Conservation (phyloP, 2,888 invertebrate species). For the Siphlonurus alternatus region DNA sequence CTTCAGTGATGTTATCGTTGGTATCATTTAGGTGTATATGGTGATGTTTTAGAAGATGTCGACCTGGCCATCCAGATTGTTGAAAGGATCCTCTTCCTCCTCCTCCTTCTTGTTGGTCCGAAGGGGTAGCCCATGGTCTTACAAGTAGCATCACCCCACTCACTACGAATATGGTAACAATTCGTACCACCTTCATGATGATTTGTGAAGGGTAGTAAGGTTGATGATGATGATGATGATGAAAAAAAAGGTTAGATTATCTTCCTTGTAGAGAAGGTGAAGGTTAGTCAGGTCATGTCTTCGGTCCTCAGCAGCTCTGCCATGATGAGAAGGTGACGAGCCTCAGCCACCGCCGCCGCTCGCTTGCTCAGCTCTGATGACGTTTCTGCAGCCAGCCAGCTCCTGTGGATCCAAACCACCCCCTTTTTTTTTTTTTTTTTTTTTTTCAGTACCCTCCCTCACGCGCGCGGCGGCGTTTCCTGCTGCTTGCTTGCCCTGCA, state of each 20-base stretch:
- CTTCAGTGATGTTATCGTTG: conserved; percentile 17
- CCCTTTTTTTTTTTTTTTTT: too few relatives aligned
- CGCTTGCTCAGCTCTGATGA: too few relatives aligned
- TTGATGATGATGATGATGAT: not conserved
- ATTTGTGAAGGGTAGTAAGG: not conserved
- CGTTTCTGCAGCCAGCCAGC: too few relatives aligned
- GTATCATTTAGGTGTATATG: not conserved
- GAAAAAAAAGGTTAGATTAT: not conserved
- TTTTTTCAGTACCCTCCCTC: too few relatives aligned
- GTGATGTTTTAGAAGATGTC: not conserved
- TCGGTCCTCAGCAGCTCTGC: not conserved
- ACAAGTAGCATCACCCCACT: not conserved
- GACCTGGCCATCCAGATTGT: too few relatives aligned
- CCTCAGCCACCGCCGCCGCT: too few relatives aligned
- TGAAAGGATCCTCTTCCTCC: too few relatives aligned
- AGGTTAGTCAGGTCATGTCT: not conserved
- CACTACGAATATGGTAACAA: not conserved
- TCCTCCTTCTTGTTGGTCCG: too few relatives aligned
- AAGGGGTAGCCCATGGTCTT: not conserved
- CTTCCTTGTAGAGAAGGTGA: too few relatives aligned
- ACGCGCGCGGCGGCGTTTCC: too few relatives aligned
- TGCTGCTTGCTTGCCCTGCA: not conserved
- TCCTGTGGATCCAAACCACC: too few relatives aligned
- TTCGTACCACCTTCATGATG: not conserved
- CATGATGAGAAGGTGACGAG: not conserved